Evolutionary conservation across 1,140 invertebrate genomes (phyloP), one percentile per base, ranked within the genome.

Genomic region (Metaphire vulgaris): DNA sequence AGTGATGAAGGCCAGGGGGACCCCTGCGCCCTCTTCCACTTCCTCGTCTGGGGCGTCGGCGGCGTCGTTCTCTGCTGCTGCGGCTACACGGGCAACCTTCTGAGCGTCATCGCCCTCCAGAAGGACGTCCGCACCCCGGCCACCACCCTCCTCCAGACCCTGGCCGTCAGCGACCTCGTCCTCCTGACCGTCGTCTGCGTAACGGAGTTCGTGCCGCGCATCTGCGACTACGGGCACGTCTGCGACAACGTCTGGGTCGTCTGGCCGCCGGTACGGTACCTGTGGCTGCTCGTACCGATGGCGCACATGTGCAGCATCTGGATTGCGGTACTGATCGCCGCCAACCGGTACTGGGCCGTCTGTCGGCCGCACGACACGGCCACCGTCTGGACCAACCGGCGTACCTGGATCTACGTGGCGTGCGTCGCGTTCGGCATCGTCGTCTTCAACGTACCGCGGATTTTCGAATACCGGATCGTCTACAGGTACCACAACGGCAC

Each of bases 221-320:
- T 75, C n/a, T 78, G 77, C 56, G 74, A 78, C 73, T 75, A 74
- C 74, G 56, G 68, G 0, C 29, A 71, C 34, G n/a, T 26, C 12
- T 78, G 77, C 68, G 67, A 29, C 31, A 75, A 78, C 41, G 33
- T 69, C 21, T 78, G 77, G 77, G 64, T 41, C 66, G 65, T 68
- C 2, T 78, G 77, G 77, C 77, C 77, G 16, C 70, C 69, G 28
- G 41, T 78, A n/a, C 64, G 77, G 14, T 78, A 70, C 69, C 30
- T 78, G 33, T 78, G 77, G 77, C 29, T 78, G 26, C 32, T 78
- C 26, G 75, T 72, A n/a, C 77, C 77, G 1, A 69, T 75, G 28
- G 33, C 65, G 28, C 77, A 78, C 64, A 78, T 78, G 77, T 78
- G 73, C 77, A 71, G 67, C 68, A 75, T 78, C 33, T 78, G 77